Base-by-base conservation (phyloP, 2,113 vertebrate species). In the Pluvianellus socialis region DNA sequence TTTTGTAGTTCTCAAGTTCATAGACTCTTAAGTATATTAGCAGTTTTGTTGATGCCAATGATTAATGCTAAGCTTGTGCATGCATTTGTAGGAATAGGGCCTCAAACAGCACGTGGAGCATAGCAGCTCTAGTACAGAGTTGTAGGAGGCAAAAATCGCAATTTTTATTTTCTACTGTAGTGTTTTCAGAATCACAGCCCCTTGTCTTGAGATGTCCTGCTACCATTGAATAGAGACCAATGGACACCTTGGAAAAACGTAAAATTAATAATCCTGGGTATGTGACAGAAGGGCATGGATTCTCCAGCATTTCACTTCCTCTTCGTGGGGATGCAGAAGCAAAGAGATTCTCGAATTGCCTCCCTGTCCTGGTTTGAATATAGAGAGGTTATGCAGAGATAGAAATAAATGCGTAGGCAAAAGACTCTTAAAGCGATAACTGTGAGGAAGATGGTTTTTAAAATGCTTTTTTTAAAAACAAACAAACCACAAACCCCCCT, bases 401-500 rank as follows among this genome's bases (percentile, higher is more conserved):
- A 70, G 38, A 77, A 63, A 72, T 38, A 81, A 73, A 81, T 27
- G 3, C 17, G 8, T 20, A 32, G 22, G 15, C 21, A 73, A 30
- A 86, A 53, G 4, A 30, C 21, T 26, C 26, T 61, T 14, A 47
- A 35, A 86, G 20, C 19, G 67, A 0, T 53, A 73, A 72, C 32
- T 73, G 8, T 38, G 52, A 49, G 30, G 30, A 55, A 58, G 63
- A 47, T 63, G 5, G 11, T 61, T 86, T 86, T 73, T 35, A 28
- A 61, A 79, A 72, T 38, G 38, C 38, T 38, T 38, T 61, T 86
- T 86, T 73, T 35, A 28, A 61, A 79, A 72, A 35, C 52, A 27
- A 44, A 53, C 59, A 28, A 13, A 28, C 17, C 7, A 20, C 20
- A 0, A 56, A 33, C 6, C 0, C 0, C 1, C 3, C 7, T 23